Conservation (phyloP, 2,113 vertebrate species). For the Odocoileus virginianus region DNA sequence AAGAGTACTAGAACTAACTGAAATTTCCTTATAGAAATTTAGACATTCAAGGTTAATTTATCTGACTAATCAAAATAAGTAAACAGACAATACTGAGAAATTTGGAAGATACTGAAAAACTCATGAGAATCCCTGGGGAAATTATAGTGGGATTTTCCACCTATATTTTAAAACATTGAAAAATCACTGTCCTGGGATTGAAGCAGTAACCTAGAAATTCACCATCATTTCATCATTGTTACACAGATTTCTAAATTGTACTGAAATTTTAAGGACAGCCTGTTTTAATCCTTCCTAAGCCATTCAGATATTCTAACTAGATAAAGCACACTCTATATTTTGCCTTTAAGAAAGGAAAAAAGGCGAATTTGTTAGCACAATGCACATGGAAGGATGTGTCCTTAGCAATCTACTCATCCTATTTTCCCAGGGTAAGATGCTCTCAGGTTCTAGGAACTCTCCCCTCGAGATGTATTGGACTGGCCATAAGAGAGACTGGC, state of each 20-base stretch:
- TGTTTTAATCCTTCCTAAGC: neutral
- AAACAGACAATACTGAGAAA: neutral
- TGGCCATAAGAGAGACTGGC: neutral
- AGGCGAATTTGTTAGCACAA: neutral
- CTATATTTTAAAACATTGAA: neutral
- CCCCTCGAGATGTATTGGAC: neutral
- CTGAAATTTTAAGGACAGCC: neutral
- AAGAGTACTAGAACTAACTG: neutral
- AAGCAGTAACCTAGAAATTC: neutral
- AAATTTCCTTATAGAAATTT: neutral
- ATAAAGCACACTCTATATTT: neutral
- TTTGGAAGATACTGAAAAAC: neutral
- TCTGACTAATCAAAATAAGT: neutral
- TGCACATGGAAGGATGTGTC: neutral
- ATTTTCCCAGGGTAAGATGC: neutral
- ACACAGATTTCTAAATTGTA: neutral
- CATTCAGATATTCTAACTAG: neutral
- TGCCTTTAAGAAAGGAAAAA: neutral
- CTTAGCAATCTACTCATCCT: neutral
- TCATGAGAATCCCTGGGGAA: neutral
- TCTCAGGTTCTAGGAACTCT: neutral
- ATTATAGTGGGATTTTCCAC: neutral
- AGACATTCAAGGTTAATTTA: neutral
- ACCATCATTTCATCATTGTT: neutral
- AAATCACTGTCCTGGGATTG: neutral